Conservation (phyloP, 2,888 invertebrate species). For the Chorisops tibialis region DNA sequence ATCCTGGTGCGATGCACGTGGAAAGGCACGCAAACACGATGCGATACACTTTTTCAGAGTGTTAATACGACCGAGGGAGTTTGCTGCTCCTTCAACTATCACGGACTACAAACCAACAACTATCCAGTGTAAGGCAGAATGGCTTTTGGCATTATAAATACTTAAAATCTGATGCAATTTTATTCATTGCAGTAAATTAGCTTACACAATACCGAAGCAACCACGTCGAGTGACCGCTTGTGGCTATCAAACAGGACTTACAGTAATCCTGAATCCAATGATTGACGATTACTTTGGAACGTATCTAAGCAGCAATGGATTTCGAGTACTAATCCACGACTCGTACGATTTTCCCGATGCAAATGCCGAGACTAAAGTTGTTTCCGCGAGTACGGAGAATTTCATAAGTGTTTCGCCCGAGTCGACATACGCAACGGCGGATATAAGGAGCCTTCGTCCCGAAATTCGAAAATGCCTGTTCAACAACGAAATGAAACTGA, state of each 20-base stretch:
- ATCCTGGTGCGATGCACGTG: constrained; percentile 59
- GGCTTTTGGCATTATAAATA: too few relatives aligned
- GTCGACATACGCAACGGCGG: constrained; percentile 60
- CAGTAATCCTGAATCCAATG: constrained; percentile 57
- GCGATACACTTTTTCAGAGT: constrained; percentile 55
- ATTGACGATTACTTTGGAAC: constrained; percentile 62
- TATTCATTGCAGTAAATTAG: constrained; percentile 11
- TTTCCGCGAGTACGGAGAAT: constrained; percentile 58
- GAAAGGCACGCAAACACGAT: constrained; percentile 56
- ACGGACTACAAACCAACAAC: constrained; percentile 48
- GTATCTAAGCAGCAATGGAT: constrained; percentile 60
- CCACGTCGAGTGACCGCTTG: constrained; percentile 65
- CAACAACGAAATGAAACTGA: constrained; percentile 53
- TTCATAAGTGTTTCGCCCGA: constrained; percentile 63
- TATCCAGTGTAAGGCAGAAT: constrained; percentile 43
- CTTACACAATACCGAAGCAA: constrained; percentile 45
- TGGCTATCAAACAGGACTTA: constrained; percentile 66
- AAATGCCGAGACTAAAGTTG: constrained; percentile 59
- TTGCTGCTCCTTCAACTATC: constrained; percentile 67
- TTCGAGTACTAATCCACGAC: constrained; percentile 62
- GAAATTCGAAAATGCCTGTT: constrained; percentile 60
- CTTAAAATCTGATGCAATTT: neutral
- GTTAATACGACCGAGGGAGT: constrained; percentile 54
- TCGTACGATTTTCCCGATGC: constrained; percentile 63
- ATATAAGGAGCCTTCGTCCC: constrained; percentile 54